Evolutionary conservation across 2,113 vertebrate species (phyloP), one percentile per base, ranked within the genome.

Genomic region (Sceloporus tristichus): DNA sequence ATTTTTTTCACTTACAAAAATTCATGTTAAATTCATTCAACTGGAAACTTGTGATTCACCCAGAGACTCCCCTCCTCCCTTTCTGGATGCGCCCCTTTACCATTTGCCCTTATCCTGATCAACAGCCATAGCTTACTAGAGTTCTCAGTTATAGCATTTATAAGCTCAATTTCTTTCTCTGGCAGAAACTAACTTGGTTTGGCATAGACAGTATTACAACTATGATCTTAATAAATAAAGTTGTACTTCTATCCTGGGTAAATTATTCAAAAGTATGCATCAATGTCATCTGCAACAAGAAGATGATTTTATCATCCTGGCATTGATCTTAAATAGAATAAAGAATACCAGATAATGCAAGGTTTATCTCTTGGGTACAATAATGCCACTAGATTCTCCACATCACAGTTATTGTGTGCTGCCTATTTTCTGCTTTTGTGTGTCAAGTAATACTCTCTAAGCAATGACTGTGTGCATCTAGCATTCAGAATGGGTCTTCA

Each of bases 261-360:
- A 89, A 83, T 9, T 54, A 19, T 84, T 85, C 21, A 54, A 29
- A 85, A 84, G 85, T 92, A 87, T 82, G 18, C 79, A 42, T 40
- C 18, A 0, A 0, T 66, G 27, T 76, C 76, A 19, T 87, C 86
- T 1, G 5, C 48, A 23, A 81, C 19, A 85, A 80, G 85, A 88
- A 34, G 0, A 14, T 70, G 53, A 3, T 86, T 88, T 88, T 90
- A 73, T 25, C 66, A 86, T 16, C n/a, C 71, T 42, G 2, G n/a
- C 77, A 23, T 23, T 42, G 14, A 19, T 84, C 65, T 9, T 89
- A 23, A 86, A 86, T 25, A 42, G 11, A 23, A 73, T 5, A 29
- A 66, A 62, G 48, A 25, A 89, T 56, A 79, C 1, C 29, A 62
- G 4, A 62, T 16, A 79, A 14, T 7, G 25, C 25, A 53, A 23